Evolutionary conservation across 2,888 invertebrate species (phyloP).

Genomic region (Dicycla oo): DNA sequence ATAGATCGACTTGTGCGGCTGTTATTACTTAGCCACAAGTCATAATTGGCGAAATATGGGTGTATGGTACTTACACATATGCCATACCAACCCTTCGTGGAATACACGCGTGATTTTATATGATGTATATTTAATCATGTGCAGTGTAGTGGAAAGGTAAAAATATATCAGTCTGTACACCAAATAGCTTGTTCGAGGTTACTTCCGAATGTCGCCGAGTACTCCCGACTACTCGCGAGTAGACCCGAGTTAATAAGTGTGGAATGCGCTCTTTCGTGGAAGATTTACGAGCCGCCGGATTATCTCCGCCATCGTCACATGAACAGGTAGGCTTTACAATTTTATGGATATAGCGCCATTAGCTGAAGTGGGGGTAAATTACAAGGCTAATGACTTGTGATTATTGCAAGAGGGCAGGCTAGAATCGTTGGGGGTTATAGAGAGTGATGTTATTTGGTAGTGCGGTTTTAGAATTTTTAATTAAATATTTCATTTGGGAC

Average conservation of each 20-base stretch:
- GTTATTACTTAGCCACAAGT: too few species aligned
- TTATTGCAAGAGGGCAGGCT: conserved; percentile 45
- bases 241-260: conserved; percentile 73
- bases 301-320: conserved; percentile 68
- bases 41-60: background rate
- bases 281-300: conserved; percentile 71
- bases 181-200: background rate
- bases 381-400: conserved; percentile 59
- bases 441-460: conserved; percentile 9
- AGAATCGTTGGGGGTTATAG: conserved; percentile 5
- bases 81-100: too few species aligned
- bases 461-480: conserved; percentile 8
- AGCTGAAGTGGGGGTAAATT: conserved; percentile 47
- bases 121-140: background rate
- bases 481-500: conserved; percentile 16
- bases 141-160: background rate
- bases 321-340: conserved; percentile 65
- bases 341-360: conserved; percentile 59
- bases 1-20: too few species aligned
- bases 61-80: too few species aligned
- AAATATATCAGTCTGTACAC: background rate
- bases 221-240: conserved; percentile 17
- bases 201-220: conserved; percentile 1
- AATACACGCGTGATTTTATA: background rate
- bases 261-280: conserved; percentile 68